phyloP scores from a whole-genome alignment of 2,888 invertebrate genomes.

The Thysanoteuthis rhombus region DNA sequence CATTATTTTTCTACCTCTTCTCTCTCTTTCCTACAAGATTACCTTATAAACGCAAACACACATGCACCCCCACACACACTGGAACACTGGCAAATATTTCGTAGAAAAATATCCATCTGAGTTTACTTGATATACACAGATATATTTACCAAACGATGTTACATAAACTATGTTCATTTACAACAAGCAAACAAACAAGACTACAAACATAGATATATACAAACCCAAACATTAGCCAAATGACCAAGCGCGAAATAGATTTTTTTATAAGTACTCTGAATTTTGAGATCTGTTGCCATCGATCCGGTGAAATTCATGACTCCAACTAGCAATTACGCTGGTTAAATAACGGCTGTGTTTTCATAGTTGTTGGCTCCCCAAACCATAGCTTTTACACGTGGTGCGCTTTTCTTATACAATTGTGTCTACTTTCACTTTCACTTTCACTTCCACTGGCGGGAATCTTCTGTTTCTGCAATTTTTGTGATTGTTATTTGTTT shows the following conservation, averaged over 20 bases:
- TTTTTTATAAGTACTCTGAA: background rate
- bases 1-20: too few relatives aligned
- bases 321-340: background rate
- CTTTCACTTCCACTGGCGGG: too few relatives aligned
- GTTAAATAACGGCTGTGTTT: background rate
- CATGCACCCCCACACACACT: too few relatives aligned
- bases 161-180: background rate
- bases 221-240: background rate
- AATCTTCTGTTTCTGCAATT: background rate
- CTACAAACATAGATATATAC: background rate
- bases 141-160: background rate
- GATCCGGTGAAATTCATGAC: background rate
- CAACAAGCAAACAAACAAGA: background rate
- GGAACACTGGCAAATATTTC: background rate
- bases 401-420: background rate
- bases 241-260: background rate
- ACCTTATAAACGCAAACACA: too few relatives aligned
- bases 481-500: background rate
- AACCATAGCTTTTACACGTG: background rate
- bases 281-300: conserved; percentile 12
- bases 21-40: too few relatives aligned
- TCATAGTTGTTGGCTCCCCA: conserved; percentile 12
- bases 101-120: background rate
- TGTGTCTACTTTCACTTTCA: background rate
- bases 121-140: background rate